A percentile compares a stretch with the other conserved stretches of the same genome.
phyloP scores from a whole-genome alignment of 2,113 vertebrate species.

The Phrynosoma blainvillii region DNA sequence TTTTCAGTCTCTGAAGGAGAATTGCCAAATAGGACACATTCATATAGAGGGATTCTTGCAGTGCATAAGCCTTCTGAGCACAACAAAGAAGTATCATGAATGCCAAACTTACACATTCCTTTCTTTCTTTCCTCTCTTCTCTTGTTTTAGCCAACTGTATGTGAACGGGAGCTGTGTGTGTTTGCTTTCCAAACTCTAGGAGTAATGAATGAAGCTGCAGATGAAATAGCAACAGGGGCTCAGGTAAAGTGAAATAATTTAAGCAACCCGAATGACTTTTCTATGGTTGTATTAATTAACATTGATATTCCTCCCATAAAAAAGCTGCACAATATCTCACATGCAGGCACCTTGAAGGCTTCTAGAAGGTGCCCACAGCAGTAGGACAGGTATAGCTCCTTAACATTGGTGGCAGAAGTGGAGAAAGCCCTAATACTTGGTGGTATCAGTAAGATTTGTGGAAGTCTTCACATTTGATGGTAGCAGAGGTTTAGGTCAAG shows the following conservation, averaged over 20 bases:
- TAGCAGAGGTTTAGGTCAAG: too few relatives aligned
- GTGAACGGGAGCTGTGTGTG: conserved; percentile 90
- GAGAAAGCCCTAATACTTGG: too few relatives aligned
- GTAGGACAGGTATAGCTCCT: too few relatives aligned
- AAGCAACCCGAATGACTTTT: not conserved
- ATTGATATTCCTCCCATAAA: not conserved
- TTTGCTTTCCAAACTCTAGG: conserved; percentile 93
- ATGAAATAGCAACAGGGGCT: conserved; percentile 93
- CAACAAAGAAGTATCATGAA: not conserved
- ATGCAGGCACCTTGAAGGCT: too few relatives aligned
- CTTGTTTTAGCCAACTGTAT: conserved; percentile 85
- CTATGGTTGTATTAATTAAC: not conserved
- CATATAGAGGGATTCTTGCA: not conserved
- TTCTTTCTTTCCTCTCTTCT: not conserved
- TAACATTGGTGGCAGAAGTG: too few relatives aligned
- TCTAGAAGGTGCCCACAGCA: too few relatives aligned
- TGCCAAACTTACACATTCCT: not conserved
- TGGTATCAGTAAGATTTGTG: too few relatives aligned
- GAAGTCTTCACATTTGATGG: too few relatives aligned
- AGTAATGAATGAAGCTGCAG: conserved; percentile 92
- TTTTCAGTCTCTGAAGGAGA: too few relatives aligned
- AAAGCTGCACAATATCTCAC: too few relatives aligned
- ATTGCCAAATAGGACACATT: too few relatives aligned
- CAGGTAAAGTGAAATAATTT: conserved; percentile 77
- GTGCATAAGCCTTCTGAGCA: not conserved